These are phyloP conservation scores for Macaca nemestrina DNA, from an alignment of 2,113 vertebrate genomes.

Conservation along the genomic window DNA sequence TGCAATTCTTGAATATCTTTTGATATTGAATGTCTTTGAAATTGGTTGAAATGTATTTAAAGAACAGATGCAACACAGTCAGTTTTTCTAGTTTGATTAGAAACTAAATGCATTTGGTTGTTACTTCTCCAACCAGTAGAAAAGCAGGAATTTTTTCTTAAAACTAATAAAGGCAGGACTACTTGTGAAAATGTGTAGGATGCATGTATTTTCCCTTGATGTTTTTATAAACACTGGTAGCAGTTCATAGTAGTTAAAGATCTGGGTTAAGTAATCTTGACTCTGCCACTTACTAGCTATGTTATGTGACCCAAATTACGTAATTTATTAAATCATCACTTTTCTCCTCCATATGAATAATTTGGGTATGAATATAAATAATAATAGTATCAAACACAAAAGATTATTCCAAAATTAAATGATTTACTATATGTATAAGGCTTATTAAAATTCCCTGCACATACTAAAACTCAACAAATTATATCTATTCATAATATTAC, in stretches of 20 bases:
- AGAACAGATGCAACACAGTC: neutral
- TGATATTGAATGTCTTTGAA: neutral
- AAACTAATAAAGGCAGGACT: neutral
- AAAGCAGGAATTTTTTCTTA: neutral
- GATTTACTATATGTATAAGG: neutral
- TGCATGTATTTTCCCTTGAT: neutral
- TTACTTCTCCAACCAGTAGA: neutral
- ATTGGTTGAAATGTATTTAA: constrained; percentile 41
- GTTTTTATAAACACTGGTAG: neutral
- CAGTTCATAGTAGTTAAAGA: neutral
- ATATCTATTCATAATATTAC: neutral
- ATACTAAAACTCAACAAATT: neutral
- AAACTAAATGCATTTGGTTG: constrained; percentile 14
- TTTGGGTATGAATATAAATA: neutral
- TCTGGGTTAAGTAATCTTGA: neutral
- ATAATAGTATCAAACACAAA: neutral
- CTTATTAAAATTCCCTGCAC: neutral
- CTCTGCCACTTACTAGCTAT: neutral
- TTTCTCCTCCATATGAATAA: neutral
- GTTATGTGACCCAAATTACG: neutral
- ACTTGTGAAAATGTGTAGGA: neutral
- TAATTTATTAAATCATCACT: neutral
- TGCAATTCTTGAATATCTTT: neutral
- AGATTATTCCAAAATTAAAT: neutral
- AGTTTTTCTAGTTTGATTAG: neutral